A percentile compares a stretch with the other conserved stretches of the same genome.
phyloP scores from a whole-genome alignment of 2,113 vertebrate genomes.

The Scophthalmus maximus region DNA sequence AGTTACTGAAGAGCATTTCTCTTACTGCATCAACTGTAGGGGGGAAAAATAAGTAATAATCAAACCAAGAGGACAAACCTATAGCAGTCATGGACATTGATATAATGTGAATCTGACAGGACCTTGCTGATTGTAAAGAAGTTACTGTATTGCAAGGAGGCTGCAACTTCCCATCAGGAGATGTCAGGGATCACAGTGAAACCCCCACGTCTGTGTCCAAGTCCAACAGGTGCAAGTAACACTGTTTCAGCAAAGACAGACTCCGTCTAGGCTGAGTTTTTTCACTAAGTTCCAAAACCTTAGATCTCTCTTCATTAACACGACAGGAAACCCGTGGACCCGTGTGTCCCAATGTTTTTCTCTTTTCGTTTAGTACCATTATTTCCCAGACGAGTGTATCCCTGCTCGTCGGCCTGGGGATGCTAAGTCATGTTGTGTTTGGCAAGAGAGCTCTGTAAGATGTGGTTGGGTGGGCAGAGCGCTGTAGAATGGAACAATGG shows the following conservation, averaged over 20 bases:
- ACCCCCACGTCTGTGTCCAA: background rate
- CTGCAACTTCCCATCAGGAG: background rate
- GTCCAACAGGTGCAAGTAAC: background rate
- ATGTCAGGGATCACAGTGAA: background rate
- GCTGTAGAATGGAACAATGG: conserved; percentile 50
- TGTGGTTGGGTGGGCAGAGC: conserved; percentile 15
- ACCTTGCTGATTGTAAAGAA: background rate
- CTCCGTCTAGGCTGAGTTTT: conserved; percentile 27
- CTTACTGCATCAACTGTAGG: too few species aligned
- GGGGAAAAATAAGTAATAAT: too few species aligned
- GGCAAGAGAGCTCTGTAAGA: conserved; percentile 16
- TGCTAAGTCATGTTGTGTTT: conserved; percentile 25
- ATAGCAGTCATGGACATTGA: background rate
- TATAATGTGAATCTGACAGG: background rate
- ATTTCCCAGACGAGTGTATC: conserved; percentile 15
- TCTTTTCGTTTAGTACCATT: background rate
- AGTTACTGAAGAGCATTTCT: too few species aligned
- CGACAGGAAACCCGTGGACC: too few species aligned
- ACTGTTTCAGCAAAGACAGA: background rate
- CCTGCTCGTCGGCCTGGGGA: conserved; percentile 11
- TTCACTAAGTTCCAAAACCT: background rate
- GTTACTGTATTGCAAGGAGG: background rate
- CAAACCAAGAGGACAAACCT: background rate
- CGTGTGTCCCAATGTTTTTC: too few species aligned
- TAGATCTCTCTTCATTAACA: background rate